Percentiles rank a stretch among this genome's conserved stretches.
Evolutionary conservation across 1,140 invertebrate species (phyloP).

Genomic region (Heliothis virescens): DNA sequence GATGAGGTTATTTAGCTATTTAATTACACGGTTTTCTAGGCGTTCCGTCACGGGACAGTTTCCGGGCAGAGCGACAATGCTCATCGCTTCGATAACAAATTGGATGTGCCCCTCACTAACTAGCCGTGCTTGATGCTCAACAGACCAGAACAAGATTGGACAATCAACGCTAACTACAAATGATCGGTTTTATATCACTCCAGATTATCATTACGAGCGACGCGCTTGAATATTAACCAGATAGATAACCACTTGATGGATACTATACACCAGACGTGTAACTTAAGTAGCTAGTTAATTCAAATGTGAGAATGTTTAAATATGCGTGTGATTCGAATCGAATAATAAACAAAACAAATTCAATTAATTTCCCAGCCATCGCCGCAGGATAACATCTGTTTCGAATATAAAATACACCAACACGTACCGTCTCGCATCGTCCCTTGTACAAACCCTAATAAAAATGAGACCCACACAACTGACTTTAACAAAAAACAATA

Average conservation of each 20-base stretch:
- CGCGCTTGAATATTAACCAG: slow-evolving; percentile 48
- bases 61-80: slow-evolving; percentile 57
- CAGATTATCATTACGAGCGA: slow-evolving; percentile 19
- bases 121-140: slow-evolving; percentile 59
- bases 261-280: slow-evolving; percentile 39
- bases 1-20: slow-evolving; percentile 61
- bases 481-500: slow-evolving; percentile 73
- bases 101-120: slow-evolving; percentile 66
- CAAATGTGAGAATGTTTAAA: slow-evolving; percentile 77
- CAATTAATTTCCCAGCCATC: slow-evolving; percentile 79
- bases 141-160: slow-evolving; percentile 61
- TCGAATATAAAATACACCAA: slow-evolving; percentile 81
- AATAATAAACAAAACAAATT: slow-evolving; percentile 80
- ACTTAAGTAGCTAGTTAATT: slow-evolving; percentile 55
- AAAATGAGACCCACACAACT: slow-evolving; percentile 77
- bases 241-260: slow-evolving; percentile 15
- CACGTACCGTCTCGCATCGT: slow-evolving; percentile 60
- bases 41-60: slow-evolving; percentile 63
- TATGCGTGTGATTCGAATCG: slow-evolving; percentile 74
- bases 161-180: slow-evolving; percentile 50
- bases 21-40: slow-evolving; percentile 69
- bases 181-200: slow-evolving; percentile 47
- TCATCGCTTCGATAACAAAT: slow-evolving; percentile 54
- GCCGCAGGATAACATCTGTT: slow-evolving; percentile 80
- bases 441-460: slow-evolving; percentile 74